Conservation (phyloP, 2,797 vertebrate species). For the Protonibea diacanthus region DNA sequence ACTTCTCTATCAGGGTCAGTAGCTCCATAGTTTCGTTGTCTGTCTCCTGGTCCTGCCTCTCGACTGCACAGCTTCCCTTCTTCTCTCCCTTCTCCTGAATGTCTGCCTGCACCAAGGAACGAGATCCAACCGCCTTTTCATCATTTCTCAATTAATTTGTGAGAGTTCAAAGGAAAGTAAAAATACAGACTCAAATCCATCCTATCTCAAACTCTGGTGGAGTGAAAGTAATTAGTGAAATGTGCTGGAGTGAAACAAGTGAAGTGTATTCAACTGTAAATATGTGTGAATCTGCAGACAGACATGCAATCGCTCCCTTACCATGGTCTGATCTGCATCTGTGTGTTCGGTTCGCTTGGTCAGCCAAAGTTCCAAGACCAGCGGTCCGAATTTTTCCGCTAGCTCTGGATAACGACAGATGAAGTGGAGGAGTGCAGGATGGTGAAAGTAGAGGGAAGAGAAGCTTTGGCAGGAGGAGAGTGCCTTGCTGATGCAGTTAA, state of each 20-base stretch:
- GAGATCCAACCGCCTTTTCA: slow-evolving; percentile 24
- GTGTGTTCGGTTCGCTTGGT: slow-evolving; percentile 49
- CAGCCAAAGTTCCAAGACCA: slow-evolving; percentile 90
- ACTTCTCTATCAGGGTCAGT: slow-evolving; percentile 85
- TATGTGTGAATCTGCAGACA: slow-evolving; percentile 3
- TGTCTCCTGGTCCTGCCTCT: slow-evolving; percentile 38
- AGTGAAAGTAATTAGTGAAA: slow-evolving; percentile 3
- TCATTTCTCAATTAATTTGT: slow-evolving; percentile 7
- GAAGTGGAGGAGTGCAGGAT: slow-evolving; percentile 89
- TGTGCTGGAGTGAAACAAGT: neutral
- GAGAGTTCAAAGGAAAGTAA: slow-evolving; percentile 14
- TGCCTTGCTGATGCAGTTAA: slow-evolving; percentile 86
- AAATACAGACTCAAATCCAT: neutral
- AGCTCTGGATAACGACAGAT: slow-evolving; percentile 89
- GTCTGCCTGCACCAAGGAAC: slow-evolving; percentile 31
- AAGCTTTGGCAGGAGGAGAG: slow-evolving; percentile 83
- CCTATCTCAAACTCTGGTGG: neutral
- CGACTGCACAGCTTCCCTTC: slow-evolving; percentile 26
- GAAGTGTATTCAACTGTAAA: slow-evolving; percentile 7
- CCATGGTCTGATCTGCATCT: slow-evolving; percentile 25
- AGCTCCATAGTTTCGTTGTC: slow-evolving; percentile 75
- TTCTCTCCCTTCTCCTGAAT: slow-evolving; percentile 23
- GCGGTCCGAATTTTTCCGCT: slow-evolving; percentile 86
- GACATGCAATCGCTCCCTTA: slow-evolving; percentile 15
- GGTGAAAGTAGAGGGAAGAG: slow-evolving; percentile 87